Evolutionary conservation across 2,888 invertebrate genomes (phyloP).

Genomic region (Noctua janthina): DNA sequence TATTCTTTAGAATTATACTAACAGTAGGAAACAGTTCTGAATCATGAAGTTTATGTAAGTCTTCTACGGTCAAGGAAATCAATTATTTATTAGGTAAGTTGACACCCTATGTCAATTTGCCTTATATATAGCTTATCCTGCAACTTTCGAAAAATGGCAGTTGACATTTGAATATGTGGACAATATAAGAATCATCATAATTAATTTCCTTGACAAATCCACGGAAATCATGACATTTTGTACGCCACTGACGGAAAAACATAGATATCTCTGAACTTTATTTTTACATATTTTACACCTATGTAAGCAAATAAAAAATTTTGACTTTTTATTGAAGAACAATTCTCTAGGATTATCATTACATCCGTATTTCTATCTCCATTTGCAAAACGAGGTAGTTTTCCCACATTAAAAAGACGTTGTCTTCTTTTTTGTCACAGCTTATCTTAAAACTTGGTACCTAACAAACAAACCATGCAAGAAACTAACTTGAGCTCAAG

Average conservation of each 20-base stretch:
- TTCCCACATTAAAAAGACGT: conserved; percentile 5
- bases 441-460: conserved; percentile 12
- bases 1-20: not conserved
- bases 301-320: too few relatives aligned
- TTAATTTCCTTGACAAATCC: not conserved
- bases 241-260: too few relatives aligned
- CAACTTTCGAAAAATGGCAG: not conserved
- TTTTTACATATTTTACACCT: too few relatives aligned
- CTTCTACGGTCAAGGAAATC: not conserved
- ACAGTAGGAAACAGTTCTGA: not conserved
- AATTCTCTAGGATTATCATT: not conserved
- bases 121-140: not conserved
- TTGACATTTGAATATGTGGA: too few relatives aligned
- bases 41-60: not conserved
- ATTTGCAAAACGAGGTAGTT: conserved; percentile 4
- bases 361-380: not conserved
- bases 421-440: conserved; percentile 38
- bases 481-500: conserved; percentile 48
- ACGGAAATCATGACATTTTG: not conserved
- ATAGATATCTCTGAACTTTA: too few relatives aligned
- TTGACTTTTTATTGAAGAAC: not conserved
- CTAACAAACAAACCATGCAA: conserved; percentile 20
- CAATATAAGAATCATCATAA: not conserved
- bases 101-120: not conserved
- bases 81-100: not conserved